phyloP scores from a whole-genome alignment of 2,797 vertebrate genomes.

The Rhinatrema bivittatum region DNA sequence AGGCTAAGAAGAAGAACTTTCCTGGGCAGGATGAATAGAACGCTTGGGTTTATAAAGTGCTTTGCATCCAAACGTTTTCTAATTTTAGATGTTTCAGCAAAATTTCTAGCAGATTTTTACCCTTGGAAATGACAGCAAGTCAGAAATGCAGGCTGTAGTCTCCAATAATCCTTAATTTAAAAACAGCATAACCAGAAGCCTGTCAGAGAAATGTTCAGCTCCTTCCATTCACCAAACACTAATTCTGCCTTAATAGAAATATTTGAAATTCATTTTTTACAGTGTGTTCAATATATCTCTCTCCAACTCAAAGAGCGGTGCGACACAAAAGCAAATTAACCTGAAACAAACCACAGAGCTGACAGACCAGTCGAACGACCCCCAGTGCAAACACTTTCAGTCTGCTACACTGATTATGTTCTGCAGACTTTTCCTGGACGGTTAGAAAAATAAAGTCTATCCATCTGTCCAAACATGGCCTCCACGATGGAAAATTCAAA shows the following conservation, averaged over 20 bases:
- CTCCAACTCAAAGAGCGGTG: constrained; percentile 21
- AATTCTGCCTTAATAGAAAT: constrained; percentile 20
- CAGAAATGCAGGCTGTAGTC: too few relatives aligned
- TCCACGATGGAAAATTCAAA: constrained; percentile 47
- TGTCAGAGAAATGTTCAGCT: too few relatives aligned
- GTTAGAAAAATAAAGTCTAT: constrained; percentile 71
- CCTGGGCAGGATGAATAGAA: too few relatives aligned
- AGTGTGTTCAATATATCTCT: constrained; percentile 21
- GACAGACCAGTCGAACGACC: constrained; percentile 37
- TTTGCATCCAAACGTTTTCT: too few relatives aligned
- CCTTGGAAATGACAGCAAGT: too few relatives aligned
- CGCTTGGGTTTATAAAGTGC: too few relatives aligned
- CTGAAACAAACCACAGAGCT: constrained; percentile 42
- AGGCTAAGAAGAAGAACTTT: too few relatives aligned
- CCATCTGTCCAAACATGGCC: constrained; percentile 81
- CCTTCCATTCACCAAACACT: too few relatives aligned
- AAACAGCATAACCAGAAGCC: too few relatives aligned
- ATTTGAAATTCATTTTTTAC: constrained; percentile 15
- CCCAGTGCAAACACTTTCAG: constrained; percentile 28
- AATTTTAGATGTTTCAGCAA: too few relatives aligned
- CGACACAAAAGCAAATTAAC: constrained; percentile 30
- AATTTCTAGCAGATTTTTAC: too few relatives aligned
- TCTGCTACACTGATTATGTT: constrained; percentile 42
- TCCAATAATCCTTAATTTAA: too few relatives aligned
- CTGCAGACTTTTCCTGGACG: constrained; percentile 55